Conservation (phyloP, 2,113 vertebrate species). For the Falcunculus frontatus region DNA sequence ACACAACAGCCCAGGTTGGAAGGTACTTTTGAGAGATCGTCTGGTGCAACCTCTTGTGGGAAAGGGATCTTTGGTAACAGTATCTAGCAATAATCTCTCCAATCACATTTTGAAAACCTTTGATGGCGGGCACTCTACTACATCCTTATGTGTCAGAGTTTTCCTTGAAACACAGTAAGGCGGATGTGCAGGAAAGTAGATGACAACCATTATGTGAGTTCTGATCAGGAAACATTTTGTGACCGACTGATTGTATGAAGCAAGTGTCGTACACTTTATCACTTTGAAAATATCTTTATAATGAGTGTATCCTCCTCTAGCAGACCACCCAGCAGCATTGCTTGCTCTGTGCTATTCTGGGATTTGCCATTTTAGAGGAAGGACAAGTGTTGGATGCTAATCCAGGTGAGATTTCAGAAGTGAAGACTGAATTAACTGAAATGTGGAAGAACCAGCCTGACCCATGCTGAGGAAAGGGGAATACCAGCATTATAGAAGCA, state of each 20-base stretch:
- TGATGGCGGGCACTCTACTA: not conserved
- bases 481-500: not conserved
- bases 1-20: not conserved
- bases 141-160: not conserved
- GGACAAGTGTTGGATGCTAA: not conserved
- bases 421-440: not conserved
- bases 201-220: not conserved
- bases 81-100: not conserved
- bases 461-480: not conserved
- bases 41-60: not conserved
- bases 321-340: not conserved
- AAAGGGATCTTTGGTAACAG: not conserved
- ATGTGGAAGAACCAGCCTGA: not conserved
- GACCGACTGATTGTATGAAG: not conserved
- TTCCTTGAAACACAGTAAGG: not conserved
- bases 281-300: not conserved
- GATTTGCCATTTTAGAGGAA: not conserved
- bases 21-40: not conserved
- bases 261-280: not conserved
- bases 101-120: not conserved
- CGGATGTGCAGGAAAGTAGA: fast-evolving
- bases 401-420: not conserved
- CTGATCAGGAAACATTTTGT: not conserved
- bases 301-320: not conserved
- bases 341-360: not conserved